These are phyloP conservation scores for Antennarius striatus DNA, from an alignment of 2,113 vertebrate genomes.

Conservation along the genomic window DNA sequence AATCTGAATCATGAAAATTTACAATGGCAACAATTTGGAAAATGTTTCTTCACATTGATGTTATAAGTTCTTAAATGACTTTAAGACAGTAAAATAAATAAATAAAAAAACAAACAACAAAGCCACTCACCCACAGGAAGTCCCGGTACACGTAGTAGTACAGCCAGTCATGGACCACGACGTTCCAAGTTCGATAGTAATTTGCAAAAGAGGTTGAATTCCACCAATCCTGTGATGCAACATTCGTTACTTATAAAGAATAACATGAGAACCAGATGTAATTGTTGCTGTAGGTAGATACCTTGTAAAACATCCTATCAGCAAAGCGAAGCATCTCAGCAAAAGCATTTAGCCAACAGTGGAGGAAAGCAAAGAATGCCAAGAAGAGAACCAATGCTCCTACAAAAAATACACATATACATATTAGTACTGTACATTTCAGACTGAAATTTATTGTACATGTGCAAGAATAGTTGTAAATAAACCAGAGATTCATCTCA, in stretches of 20 bases:
- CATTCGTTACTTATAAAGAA: background rate
- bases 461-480: background rate
- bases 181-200: slow-evolving; percentile 91
- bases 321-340: slow-evolving; percentile 89
- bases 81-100: too few species aligned
- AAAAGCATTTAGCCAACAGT: slow-evolving; percentile 91
- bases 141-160: slow-evolving; percentile 87
- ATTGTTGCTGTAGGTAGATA: background rate
- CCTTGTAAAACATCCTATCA: slow-evolving; percentile 90
- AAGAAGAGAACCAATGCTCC: slow-evolving; percentile 86
- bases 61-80: too few species aligned
- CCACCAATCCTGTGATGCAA: slow-evolving; percentile 90
- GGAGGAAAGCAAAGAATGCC: slow-evolving; percentile 87
- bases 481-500: slow-evolving; percentile 43
- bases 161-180: slow-evolving; percentile 91
- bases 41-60: too few species aligned
- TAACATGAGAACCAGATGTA: background rate
- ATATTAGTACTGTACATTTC: background rate
- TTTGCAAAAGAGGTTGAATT: slow-evolving; percentile 90
- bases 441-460: background rate
- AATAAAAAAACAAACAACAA: background rate
- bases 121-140: slow-evolving; percentile 83
- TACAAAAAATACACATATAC: slow-evolving; percentile 39
- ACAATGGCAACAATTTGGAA: too few species aligned
- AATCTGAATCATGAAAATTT: too few species aligned